phyloP scores from a whole-genome alignment of 2,113 vertebrate genomes.

The Carassius gibelio region DNA sequence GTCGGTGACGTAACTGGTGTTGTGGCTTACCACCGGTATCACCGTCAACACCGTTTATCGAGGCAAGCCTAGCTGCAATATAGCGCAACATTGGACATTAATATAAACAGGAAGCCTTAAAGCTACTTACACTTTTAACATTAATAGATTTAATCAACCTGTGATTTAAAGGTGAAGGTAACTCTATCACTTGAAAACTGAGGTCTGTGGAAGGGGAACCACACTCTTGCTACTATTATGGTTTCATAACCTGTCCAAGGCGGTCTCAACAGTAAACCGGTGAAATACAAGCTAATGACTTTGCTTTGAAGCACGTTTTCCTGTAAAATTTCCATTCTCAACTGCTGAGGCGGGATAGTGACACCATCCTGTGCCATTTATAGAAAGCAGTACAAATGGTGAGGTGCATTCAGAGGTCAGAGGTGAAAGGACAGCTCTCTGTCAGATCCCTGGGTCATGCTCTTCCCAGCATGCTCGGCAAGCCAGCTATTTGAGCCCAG shows the following conservation, averaged over 20 bases:
- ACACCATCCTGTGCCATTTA: background rate
- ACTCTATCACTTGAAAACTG: no score
- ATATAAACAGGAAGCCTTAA: background rate
- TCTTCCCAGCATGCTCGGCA: constrained; percentile 23
- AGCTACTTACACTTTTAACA: background rate
- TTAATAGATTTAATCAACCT: no score
- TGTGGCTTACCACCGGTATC: no score
- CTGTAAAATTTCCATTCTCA: background rate
- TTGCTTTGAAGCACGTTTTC: background rate
- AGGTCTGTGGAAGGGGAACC: no score
- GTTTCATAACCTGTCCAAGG: no score
- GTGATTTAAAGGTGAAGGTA: no score
- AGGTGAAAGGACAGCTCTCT: no score
- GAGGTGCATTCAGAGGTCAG: background rate
- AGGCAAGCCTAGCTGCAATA: background rate
- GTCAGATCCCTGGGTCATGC: no score
- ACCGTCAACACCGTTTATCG: no score
- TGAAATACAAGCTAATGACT: background rate
- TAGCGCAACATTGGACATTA: background rate
- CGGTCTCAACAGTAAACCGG: background rate
- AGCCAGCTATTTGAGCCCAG: background rate
- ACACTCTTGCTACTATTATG: no score
- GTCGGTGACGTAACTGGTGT: no score
- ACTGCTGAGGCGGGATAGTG: background rate
- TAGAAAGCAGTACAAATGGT: background rate